These are phyloP conservation scores for Aphelocoma coerulescens DNA, from an alignment of 2,113 vertebrate genomes.

Conservation along the genomic window DNA sequence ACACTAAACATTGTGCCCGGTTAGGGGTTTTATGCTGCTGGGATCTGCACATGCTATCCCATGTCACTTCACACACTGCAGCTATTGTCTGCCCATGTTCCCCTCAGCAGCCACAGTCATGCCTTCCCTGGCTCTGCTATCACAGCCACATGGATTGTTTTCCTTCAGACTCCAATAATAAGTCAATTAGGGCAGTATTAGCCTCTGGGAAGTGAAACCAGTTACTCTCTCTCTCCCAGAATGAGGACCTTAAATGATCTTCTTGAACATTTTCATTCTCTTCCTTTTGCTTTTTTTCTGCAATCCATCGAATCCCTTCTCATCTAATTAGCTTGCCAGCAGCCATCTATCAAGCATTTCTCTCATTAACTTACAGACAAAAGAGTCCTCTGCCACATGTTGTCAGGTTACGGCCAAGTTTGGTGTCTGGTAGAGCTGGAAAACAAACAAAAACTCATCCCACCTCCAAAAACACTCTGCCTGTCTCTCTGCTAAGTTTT, in stretches of 20 bases:
- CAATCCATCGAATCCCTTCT: neutral
- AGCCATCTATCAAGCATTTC: conserved; percentile 1
- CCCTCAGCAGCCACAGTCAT: neutral
- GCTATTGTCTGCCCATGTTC: neutral
- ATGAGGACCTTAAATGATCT: neutral
- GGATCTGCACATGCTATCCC: neutral
- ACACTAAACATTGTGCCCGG: neutral
- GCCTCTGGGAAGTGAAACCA: conserved; percentile 30
- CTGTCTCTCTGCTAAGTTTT: neutral
- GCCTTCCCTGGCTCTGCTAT: neutral
- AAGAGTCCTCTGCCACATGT: neutral
- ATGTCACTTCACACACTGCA: neutral
- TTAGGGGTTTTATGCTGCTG: rapidly evolving
- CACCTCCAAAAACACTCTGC: neutral
- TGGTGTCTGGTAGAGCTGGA: neutral
- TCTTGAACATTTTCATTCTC: conserved; percentile 25
- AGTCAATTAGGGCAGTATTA: conserved; percentile 26
- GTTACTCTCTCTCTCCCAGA: neutral
- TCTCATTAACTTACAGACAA: conserved; percentile 6
- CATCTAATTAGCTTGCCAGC: conserved; percentile 43
- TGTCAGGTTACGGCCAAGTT: neutral
- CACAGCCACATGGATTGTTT: neutral
- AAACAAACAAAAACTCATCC: neutral
- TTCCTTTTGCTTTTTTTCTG: conserved; percentile 16
- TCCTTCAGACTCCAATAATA: neutral